Evolutionary conservation across 2,113 vertebrate genomes (phyloP), one percentile per base, ranked within the genome.

Genomic region (Chlamydotis undulata): DNA sequence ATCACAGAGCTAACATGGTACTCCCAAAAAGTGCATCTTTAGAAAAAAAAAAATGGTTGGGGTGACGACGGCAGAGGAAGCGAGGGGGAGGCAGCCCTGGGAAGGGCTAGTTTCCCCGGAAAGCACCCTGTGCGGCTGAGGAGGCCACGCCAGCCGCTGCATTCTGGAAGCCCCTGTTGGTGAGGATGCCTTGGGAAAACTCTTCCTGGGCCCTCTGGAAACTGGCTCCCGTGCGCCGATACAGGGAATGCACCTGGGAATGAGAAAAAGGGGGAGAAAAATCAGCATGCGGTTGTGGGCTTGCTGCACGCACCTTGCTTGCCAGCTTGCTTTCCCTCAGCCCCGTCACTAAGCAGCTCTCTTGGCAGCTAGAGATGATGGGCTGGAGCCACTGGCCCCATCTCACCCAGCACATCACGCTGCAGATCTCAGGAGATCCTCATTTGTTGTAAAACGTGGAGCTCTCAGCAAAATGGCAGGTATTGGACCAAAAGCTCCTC

Each of bases 141-240:
- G 98, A 96, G 49, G 99, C 99, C 1, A 98, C 99, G 2, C 97
- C 97, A 1, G 99, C 50, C 0, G 99, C 99, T 0, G 98, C 98
- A 0, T 49, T 98, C 96, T 99, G 99, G 97, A 99, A 98, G 82
- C 97, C 97, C 79, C 98, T 97, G 98, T 97, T 99, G 95, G 95
- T 98, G 95, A 99, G 97, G 93, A 99, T 99, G 61, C 98, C 99
- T 19, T 98, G 98, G 80, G 99, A 99, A 91, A 99, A 99, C 97
- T 99, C 99, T 61, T 99, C 98, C 92, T 99, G 99, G 8, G 99
- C 99, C 92, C 99, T 99, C 73, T 98, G 98, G 98, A 99, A 99
- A 93, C 99, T 99, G 95, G 99, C 99, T 41, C 99, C 99, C 0
- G 99, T 99, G 78, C 98, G 97, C 41, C 99, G 98, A 83, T 99